Percentiles rank a stretch among this genome's conserved stretches.
Evolutionary conservation across 2,888 invertebrate genomes (phyloP).

Genomic region (Drosophila kuntzei): DNA sequence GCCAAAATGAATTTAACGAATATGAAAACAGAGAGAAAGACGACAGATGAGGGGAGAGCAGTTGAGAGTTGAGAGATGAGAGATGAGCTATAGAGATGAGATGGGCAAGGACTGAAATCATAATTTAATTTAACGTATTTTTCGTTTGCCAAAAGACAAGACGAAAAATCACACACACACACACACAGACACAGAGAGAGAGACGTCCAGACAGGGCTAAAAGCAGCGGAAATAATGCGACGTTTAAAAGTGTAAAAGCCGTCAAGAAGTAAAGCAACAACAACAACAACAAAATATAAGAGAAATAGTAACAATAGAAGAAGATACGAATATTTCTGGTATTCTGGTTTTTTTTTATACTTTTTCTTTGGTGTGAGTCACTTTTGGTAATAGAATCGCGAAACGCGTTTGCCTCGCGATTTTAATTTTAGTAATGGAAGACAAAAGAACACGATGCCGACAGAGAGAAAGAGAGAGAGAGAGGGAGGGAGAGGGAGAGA

Average conservation of each 20-base stretch:
- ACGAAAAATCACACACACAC: slow-evolving; percentile 61
- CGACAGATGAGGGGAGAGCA: slow-evolving; percentile 1
- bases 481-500: slow-evolving; percentile 3
- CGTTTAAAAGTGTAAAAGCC: slow-evolving; percentile 80
- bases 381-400: slow-evolving; percentile 81
- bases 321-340: slow-evolving; percentile 6
- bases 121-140: slow-evolving; percentile 81
- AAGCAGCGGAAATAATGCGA: slow-evolving; percentile 78
- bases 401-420: slow-evolving; percentile 70
- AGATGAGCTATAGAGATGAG: slow-evolving; percentile 13
- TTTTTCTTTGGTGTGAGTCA: slow-evolving; percentile 69
- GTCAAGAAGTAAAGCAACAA: slow-evolving; percentile 56
- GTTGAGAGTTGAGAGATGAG: slow-evolving; percentile 2
- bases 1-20: slow-evolving; percentile 72
- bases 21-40: slow-evolving; percentile 54
- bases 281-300: neutral
- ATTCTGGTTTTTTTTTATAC: slow-evolving; percentile 5
- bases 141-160: slow-evolving; percentile 73
- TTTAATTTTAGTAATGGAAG: slow-evolving; percentile 82
- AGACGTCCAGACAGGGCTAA: slow-evolving; percentile 41
- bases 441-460: slow-evolving; percentile 59
- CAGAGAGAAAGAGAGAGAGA: slow-evolving; percentile 10
- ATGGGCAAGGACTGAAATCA: slow-evolving; percentile 65
- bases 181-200: slow-evolving; percentile 45
- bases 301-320: slow-evolving; percentile 27